Conservation (phyloP, 1,140 invertebrate genomes). For the Bombus fervidus region DNA sequence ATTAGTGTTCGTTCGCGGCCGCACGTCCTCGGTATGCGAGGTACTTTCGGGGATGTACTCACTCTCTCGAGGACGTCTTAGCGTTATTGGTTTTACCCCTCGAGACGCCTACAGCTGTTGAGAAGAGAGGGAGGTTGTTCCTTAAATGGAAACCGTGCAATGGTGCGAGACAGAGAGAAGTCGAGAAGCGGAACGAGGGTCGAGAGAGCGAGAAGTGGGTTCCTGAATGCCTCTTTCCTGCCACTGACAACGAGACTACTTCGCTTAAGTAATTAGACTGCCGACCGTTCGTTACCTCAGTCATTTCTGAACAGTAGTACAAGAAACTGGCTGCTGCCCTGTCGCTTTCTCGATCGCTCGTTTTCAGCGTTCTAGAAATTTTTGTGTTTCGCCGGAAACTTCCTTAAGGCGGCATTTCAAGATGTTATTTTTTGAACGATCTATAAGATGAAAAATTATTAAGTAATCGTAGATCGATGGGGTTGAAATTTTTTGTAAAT, state of each 20-base stretch:
- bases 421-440: neutral
- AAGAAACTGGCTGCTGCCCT: constrained; percentile 63
- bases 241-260: constrained; percentile 71
- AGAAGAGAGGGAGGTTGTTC: constrained; percentile 9
- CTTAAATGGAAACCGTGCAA: constrained; percentile 56
- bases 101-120: constrained; percentile 36
- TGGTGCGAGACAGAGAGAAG: constrained; percentile 36
- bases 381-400: neutral
- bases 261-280: constrained; percentile 81
- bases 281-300: constrained; percentile 77
- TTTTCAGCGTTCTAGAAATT: neutral
- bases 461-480: no score
- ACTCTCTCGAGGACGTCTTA: constrained; percentile 69
- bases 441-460: no score
- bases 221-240: constrained; percentile 57
- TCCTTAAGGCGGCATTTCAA: no score
- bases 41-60: constrained; percentile 67
- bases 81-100: constrained; percentile 80
- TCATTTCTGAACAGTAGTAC: constrained; percentile 69
- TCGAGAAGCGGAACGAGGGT: constrained; percentile 29
- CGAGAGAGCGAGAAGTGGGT: constrained; percentile 49
- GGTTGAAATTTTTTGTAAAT: no score
- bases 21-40: constrained; percentile 73
- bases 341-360: constrained; percentile 2
- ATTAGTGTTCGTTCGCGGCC: constrained; percentile 77